Conservation (phyloP, 2,888 invertebrate genomes). For the Microctonus aethiopoides region DNA sequence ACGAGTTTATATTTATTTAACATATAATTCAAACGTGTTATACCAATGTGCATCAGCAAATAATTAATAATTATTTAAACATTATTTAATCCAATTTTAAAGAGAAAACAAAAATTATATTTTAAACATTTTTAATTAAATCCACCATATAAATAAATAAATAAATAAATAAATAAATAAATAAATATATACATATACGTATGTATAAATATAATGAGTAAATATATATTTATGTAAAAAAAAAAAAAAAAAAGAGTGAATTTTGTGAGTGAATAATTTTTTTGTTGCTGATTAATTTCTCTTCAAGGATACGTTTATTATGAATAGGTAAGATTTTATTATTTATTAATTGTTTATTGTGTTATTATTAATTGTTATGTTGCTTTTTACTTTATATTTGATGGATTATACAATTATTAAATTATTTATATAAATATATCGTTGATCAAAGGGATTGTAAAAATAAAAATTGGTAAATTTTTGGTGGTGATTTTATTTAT, state of each 20-base stretch:
- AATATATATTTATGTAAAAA: background rate
- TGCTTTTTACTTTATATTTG: no score
- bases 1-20: no score
- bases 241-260: slow-evolving; percentile 26
- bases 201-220: background rate
- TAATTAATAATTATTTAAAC: no score
- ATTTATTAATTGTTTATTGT: background rate
- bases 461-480: background rate
- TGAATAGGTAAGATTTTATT: slow-evolving; percentile 62
- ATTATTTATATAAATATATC: background rate
- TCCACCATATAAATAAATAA: no score
- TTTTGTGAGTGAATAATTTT: slow-evolving; percentile 50
- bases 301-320: slow-evolving; percentile 55
- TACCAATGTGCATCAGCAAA: slow-evolving; percentile 37
- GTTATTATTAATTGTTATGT: background rate
- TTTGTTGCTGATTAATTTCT: slow-evolving; percentile 48
- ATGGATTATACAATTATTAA: no score
- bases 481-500: background rate
- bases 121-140: no score
- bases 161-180: no score
- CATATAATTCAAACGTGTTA: no score
- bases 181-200: background rate
- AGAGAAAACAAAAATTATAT: no score
- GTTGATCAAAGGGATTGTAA: background rate
- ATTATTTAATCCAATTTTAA: no score